Evolutionary conservation across 2,797 vertebrate genomes (phyloP).

Genomic region (Falco cherrug): DNA sequence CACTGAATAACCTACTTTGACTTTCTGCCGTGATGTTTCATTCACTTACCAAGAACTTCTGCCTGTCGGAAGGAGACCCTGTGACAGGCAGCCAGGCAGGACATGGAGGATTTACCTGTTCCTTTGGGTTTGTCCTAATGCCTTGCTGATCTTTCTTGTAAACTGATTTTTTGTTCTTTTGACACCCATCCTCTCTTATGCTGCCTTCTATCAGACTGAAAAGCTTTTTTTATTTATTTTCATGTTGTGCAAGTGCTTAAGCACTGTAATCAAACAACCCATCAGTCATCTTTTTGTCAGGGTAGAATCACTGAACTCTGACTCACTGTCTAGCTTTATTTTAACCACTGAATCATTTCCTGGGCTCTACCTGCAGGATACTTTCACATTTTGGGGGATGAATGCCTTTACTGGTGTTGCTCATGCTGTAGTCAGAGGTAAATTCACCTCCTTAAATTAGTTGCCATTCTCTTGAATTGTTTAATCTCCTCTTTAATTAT

Average conservation of each 20-base stretch:
- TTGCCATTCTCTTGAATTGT: background rate
- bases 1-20: background rate
- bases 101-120: background rate
- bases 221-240: background rate
- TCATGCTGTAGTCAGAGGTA: background rate
- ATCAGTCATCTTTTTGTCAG: background rate
- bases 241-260: background rate
- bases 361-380: background rate
- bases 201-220: background rate
- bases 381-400: background rate
- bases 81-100: background rate
- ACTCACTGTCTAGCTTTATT: background rate
- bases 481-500: conserved; percentile 48
- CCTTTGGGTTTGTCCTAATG: background rate
- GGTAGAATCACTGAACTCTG: background rate
- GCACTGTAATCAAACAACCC: background rate
- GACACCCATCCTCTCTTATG: background rate
- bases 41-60: background rate
- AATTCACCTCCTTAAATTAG: background rate
- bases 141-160: background rate
- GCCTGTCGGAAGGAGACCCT: background rate
- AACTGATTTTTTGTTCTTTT: background rate
- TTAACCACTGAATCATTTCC: background rate
- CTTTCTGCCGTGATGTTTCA: background rate
- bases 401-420: background rate